Evolutionary conservation across 1,140 invertebrate genomes (phyloP), one percentile per base, ranked within the genome.

Genomic region (Cydia strobilella): DNA sequence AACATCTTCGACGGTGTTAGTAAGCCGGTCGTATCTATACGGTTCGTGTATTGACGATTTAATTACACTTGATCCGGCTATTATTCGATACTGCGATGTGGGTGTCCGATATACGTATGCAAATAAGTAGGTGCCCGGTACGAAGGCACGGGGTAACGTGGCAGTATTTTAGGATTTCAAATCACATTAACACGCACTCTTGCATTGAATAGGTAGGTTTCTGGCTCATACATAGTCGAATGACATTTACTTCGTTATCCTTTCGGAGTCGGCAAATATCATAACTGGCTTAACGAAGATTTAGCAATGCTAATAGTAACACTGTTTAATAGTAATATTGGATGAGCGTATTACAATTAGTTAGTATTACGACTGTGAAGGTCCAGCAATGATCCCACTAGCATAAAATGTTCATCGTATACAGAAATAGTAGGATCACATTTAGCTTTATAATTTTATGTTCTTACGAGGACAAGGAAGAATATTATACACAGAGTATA

Each of bases 21-120:
- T 88, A 87, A 80, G 84, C 87, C 82, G 82, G 87, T 85, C 88
- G 88, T 87, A 87, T 81, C n/a, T 59, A 59, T 59, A 86, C 77
- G 73, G 88, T 90, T 85, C 90, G 90, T 92, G 90, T 91, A 90
- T 91, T 92, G 90, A 88, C 86, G 86, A 84, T 92, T 92, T 92
- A 92, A 92, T 92, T 91, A 91, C 88, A 83, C 79, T 86, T 88
- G 88, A 92, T 92, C 89, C 89, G 88, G 88, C 85, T 86, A 77
- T 80, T 76, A 79, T 79, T 83, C 80, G 82, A 84, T 86, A 88
- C 86, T 83, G 82, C 90, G 87, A 88, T 87, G 89, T 92, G 90
- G 90, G 90, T 92, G 90, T 92, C 84, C 90, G 81, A 87, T 89
- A 88, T 88, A 88, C 39, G 81, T 87, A 86, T 87, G 85, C 84